Base-by-base conservation (phyloP, 2,888 invertebrate genomes). In the Phyto melanocephala region DNA sequence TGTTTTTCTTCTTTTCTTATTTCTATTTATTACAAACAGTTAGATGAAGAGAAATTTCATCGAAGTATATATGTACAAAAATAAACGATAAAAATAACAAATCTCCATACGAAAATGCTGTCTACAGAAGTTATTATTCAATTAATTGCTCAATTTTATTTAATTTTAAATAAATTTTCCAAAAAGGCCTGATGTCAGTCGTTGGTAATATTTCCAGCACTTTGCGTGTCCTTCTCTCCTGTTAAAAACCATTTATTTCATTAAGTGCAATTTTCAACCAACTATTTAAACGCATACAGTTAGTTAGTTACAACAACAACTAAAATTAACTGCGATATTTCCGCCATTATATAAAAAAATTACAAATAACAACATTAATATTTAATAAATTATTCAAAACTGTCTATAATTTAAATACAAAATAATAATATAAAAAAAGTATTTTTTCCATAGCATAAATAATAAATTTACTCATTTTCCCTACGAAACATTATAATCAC, bases 91-190 rank as follows among this genome's bases (percentile, higher is more conserved):
- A 68, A 50, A 15, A 42, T 8, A n/a, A 33, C 20, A 45, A 37
- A 47, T 50, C 40, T 37, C 20, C 15, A 58, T 50, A 78, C 40
- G 28, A 28, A 28, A 75, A 82, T 82, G 82, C 71, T 76, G 54
- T 4, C 65, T 65, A 45, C 71, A 65, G 56, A 82, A 71, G 20
- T 71, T 37, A 45, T 50, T 33, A 60, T 72, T 62, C 79, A 76
- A 79, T 62, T 71, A 71, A 79, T 71, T 82, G 82, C 82, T 82
- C 82, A 82, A 82, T 82, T 71, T 79, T 60, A 76, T 82, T 76
- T 79, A 72, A 75, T 76, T 40, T 70, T 82, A 67, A 62, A 79
- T 79, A 71, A 56, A 71, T 40, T 79, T 71, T 60, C 47, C 67
- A 65, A 37, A 56, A 75, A 58, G 20, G 52, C 65, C 58, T 79